Evolutionary conservation across 2,888 invertebrate species (phyloP), one percentile per base, ranked within the genome.

Genomic region (Elgonia sp.): DNA sequence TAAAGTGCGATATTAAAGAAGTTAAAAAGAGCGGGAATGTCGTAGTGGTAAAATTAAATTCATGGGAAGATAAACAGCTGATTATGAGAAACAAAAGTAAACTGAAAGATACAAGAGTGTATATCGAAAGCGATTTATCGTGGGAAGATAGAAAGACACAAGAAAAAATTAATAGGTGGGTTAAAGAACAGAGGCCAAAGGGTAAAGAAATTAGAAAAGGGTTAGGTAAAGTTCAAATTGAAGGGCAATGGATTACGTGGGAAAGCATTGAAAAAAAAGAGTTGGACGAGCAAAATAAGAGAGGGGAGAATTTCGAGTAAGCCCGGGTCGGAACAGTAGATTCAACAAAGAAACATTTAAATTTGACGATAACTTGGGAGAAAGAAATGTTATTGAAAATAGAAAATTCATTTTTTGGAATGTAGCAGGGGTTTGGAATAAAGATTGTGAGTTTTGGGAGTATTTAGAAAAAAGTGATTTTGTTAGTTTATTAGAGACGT

Each of bases 391-490:
- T 53, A 29, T 29, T 29, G 5, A 29, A 29, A 29, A 29, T 3
- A 29, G 1, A 29, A 29, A 29, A 29, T 29, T 29, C 5, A 29
- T 29, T 29, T 72, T 76, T 72, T 87, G 84, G 81, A 84, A 73
- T 40, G 53, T 70, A 12, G 70, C 80, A 40, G 69, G 84, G 12
- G 1, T 80, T 14, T 37, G 18, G 37, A 69, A 57, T 12, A 87
- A 84, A 53, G 75, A 84, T 76, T 62, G 40, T 42, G 77, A 87
- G 14, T 83, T 87, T 40, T 87, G 83, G 87, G 18, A 55, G 29
- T 60, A 42, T 16, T 42, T 84, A 57, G 16, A 73, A 20, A 40
- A 83, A 21, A 75, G 18, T 21, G 80, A 87, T 42, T 29, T 84
- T 10, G 62, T 87, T 72, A 73, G 67, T 18, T n/a, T 87, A 53